A percentile compares a stretch with the other conserved stretches of the same genome.
These are phyloP conservation scores for Caenorhabditis japonica DNA, from an alignment of 2,888 invertebrate species.

Conservation along the genomic window DNA sequence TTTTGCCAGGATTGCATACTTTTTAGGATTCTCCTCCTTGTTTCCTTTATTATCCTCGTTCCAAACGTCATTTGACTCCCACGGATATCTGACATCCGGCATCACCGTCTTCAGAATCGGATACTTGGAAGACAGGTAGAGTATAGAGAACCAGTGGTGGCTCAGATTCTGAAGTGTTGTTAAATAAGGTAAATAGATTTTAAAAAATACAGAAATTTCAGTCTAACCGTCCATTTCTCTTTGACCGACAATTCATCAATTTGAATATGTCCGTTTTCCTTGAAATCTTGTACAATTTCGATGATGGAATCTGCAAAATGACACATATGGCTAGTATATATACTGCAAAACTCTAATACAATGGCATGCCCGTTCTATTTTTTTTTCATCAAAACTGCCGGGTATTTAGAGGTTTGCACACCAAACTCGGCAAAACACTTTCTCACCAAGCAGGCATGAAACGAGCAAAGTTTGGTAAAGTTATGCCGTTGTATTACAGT, in stretches of 20 bases:
- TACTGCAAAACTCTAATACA: too few species aligned
- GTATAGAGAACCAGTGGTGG: conserved; percentile 20
- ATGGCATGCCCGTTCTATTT: too few species aligned
- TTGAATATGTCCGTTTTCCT: not conserved
- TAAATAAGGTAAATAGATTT: too few species aligned
- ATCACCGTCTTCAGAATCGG: too few species aligned
- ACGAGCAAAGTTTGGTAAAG: not conserved
- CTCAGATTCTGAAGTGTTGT: conserved; percentile 29
- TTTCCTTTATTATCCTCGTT: conserved; percentile 4
- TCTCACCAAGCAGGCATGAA: too few species aligned
- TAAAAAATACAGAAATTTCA: not conserved
- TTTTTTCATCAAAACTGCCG: too few species aligned
- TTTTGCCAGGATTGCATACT: conserved; percentile 16
- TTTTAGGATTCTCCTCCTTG: conserved; percentile 2
- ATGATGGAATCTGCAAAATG: conserved; percentile 8
- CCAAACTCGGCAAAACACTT: too few species aligned
- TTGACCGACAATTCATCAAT: conserved; percentile 1
- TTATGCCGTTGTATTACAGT: not conserved
- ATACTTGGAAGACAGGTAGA: not conserved
- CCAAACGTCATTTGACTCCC: conserved; percentile 17
- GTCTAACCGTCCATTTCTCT: conserved; percentile 24
- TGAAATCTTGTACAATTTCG: not conserved
- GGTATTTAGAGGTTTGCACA: too few species aligned
- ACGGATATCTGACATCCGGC: conserved; percentile 6
- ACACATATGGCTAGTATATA: too few species aligned